A percentile compares a stretch with the other conserved stretches of the same genome.
Conservation (phyloP, 2,888 invertebrate species). For the Taphrorychus bicolor region DNA sequence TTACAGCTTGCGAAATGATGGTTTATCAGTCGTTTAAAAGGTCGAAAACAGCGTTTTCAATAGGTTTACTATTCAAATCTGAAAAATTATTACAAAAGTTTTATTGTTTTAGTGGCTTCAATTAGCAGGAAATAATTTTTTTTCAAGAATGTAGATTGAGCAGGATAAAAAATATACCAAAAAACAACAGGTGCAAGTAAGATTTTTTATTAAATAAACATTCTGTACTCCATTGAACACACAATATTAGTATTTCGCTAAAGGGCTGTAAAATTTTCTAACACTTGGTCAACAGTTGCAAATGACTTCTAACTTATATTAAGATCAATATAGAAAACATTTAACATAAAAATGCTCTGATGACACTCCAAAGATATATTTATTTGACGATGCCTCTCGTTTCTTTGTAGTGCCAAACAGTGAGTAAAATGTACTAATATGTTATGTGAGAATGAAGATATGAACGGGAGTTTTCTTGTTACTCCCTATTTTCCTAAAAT, state of each 20-base stretch:
- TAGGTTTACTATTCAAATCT: too few species aligned
- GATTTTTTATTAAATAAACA: constrained; percentile 66
- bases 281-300: constrained; percentile 55
- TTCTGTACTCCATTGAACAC: constrained; percentile 64
- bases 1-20: too few species aligned
- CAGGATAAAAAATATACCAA: too few species aligned
- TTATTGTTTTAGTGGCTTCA: too few species aligned
- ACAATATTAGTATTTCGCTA: constrained; percentile 58
- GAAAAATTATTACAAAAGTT: too few species aligned
- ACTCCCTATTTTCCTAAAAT: background rate
- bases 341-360: background rate
- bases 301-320: constrained; percentile 29
- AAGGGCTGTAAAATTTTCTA: constrained; percentile 53
- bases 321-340: constrained; percentile 41
- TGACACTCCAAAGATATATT: background rate
- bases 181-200: too few species aligned
- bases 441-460: background rate
- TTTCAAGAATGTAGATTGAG: too few species aligned
- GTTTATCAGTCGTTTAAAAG: too few species aligned
- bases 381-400: background rate
- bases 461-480: background rate
- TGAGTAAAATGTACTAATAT: background rate
- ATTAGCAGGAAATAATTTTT: too few species aligned
- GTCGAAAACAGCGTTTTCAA: too few species aligned
- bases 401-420: background rate